Evolutionary conservation across 1,140 invertebrate genomes (phyloP).

Genomic region (Trichomalopsis sarcophagae): DNA sequence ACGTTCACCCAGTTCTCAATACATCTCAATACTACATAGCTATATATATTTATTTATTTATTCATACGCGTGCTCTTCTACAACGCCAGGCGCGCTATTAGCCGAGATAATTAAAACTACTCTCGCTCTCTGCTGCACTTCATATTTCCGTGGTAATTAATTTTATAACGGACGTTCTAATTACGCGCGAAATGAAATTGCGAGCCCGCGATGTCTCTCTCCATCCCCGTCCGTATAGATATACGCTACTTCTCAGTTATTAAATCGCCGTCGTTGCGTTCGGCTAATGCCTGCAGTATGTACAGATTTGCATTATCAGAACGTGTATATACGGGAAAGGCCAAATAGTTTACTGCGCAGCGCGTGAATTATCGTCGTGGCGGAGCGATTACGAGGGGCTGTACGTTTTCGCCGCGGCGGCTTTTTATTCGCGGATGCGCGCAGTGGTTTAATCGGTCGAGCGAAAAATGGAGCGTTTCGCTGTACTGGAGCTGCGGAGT

Average conservation of each 20-base stretch:
- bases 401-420: not conserved
- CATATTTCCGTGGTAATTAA: conserved; percentile 55
- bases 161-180: conserved; percentile 52
- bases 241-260: conserved; percentile 25
- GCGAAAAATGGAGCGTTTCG: conserved; percentile 24
- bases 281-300: not conserved
- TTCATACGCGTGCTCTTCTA: not conserved
- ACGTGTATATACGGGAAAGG: not conserved
- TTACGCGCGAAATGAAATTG: conserved; percentile 47
- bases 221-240: not conserved
- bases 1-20: not conserved
- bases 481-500: not conserved
- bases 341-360: not conserved
- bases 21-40: too few relatives aligned
- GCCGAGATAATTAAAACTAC: conserved; percentile 55
- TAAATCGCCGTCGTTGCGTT: conserved; percentile 41
- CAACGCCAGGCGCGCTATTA: conserved; percentile 20
- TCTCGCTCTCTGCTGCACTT: conserved; percentile 6
- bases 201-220: not conserved
- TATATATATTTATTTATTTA: not conserved
- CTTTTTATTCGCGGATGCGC: conserved; percentile 13
- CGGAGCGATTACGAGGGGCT: not conserved
- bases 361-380: not conserved
- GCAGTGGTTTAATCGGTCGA: conserved; percentile 15
- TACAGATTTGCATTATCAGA: not conserved